A percentile compares a stretch with the other conserved stretches of the same genome.
phyloP scores from a whole-genome alignment of 2,113 vertebrate species.

The Phasianus colchicus region DNA sequence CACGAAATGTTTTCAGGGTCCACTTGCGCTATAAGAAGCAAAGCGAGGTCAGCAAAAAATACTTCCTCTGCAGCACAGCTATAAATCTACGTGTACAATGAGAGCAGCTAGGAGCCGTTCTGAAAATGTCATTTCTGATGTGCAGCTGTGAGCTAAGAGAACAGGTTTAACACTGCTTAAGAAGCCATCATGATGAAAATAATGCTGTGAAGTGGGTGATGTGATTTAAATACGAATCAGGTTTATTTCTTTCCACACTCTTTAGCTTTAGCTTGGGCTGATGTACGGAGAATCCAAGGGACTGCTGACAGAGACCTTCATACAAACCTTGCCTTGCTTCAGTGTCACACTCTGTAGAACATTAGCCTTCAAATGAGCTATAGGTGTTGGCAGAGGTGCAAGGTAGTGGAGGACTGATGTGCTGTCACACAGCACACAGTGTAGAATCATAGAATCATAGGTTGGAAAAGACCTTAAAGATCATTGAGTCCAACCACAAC shows the following conservation, averaged over 20 bases:
- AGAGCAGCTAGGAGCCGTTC: not conserved
- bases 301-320: not conserved
- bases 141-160: not conserved
- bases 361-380: not conserved
- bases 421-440: not conserved
- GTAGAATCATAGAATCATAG: too few relatives aligned
- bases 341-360: not conserved
- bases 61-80: not conserved
- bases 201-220: not conserved
- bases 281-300: not conserved
- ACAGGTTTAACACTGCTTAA: slow-evolving; percentile 16
- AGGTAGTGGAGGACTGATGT: not conserved
- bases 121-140: slow-evolving; percentile 8
- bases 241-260: not conserved
- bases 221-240: not conserved
- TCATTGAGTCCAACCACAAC: too few relatives aligned
- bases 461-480: too few relatives aligned
- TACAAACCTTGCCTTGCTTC: not conserved
- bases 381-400: not conserved
- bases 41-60: slow-evolving; percentile 30
- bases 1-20: slow-evolving; percentile 13
- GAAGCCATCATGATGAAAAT: not conserved
- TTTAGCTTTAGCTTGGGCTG: not conserved
- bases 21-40: slow-evolving; percentile 4
- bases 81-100: not conserved